These are phyloP conservation scores for Drosophila paranaensis DNA, from an alignment of 2,888 invertebrate genomes.

Conservation along the genomic window DNA sequence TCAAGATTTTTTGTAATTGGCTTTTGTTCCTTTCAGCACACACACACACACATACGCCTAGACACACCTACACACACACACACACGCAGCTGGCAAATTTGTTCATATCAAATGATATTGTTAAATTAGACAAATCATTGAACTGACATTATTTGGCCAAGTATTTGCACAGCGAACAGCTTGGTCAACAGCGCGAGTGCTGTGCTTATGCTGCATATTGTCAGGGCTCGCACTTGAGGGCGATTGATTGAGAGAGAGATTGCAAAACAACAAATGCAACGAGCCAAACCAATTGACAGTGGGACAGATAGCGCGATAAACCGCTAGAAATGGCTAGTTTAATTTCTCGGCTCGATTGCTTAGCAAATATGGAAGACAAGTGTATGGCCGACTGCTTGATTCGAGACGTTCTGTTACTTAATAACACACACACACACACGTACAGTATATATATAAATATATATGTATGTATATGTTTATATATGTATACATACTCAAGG, in stretches of 20 bases:
- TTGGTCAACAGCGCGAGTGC: slow-evolving; percentile 29
- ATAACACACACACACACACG: slow-evolving; percentile 42
- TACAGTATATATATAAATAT: slow-evolving; percentile 1
- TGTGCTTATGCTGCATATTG: slow-evolving; percentile 14
- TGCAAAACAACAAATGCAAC: slow-evolving; percentile 34
- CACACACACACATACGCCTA: slow-evolving; percentile 8
- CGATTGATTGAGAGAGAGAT: slow-evolving; percentile 5
- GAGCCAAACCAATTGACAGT: slow-evolving; percentile 18
- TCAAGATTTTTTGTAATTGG: slow-evolving; percentile 49
- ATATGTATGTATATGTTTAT: neutral
- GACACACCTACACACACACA: neutral
- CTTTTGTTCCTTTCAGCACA: slow-evolving; percentile 35
- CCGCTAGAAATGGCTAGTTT: slow-evolving; percentile 68
- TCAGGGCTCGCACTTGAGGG: slow-evolving; percentile 36
- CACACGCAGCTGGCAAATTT: slow-evolving; percentile 32
- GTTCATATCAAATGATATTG: slow-evolving; percentile 48
- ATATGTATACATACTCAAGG: slow-evolving; percentile 26
- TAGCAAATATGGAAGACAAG: slow-evolving; percentile 69
- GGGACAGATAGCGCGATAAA: slow-evolving; percentile 56
- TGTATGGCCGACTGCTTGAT: slow-evolving; percentile 60
- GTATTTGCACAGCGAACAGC: slow-evolving; percentile 28
- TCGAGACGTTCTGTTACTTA: slow-evolving; percentile 59
- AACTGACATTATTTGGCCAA: slow-evolving; percentile 31
- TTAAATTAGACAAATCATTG: slow-evolving; percentile 42
- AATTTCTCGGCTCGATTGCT: slow-evolving; percentile 75